Base-by-base conservation (phyloP, 1,140 invertebrate species). In the Adoxophyes honmai region DNA sequence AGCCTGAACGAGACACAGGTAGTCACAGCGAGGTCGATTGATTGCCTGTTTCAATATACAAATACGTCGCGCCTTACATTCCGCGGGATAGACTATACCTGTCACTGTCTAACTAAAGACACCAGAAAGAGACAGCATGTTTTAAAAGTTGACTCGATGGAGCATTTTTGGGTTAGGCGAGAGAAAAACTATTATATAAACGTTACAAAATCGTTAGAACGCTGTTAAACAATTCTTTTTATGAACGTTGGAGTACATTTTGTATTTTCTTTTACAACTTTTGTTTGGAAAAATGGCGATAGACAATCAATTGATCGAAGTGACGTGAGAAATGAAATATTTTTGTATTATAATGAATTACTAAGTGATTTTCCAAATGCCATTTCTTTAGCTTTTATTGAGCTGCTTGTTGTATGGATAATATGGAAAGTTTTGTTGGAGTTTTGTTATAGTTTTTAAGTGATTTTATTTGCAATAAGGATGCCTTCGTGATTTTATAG, bases 371-470 rank as follows among this genome's bases (percentile, higher is more conserved):
- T 70, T 66, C 21, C 53, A 63, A 69, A 78, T 75, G 78, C 75
- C 78, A 81, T 81, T 80, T 75, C 70, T 60, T 66, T 71, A 77
- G 78, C 78, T 77, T 81, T 70, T 79, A 75, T 75, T 78, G 76
- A 81, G 71, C 80, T 68, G 67, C 62, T 67, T 64, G 66, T 75
- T 78, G 59, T 70, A 68, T 68, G 44, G 34, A 34, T 59, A 55
- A 55, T 11, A 38, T 35, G 34, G 9, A 28, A 28, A 28, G 21
- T 52, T 52, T 35, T 28, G 36, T 64, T 72, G 55, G 59, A 37
- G 58, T 59, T 66, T 64, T 62, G 51, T 70, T 66, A 58, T 48
- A 54, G 38, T 53, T 53, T 21, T 8, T 42, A 52, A 57, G 36
- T 54, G 11, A 61, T n/a, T 48, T 28, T 48, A 10, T 28, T 48